Base-by-base conservation (phyloP, 1,140 invertebrate genomes). In the Hylaeus volcanicus region DNA sequence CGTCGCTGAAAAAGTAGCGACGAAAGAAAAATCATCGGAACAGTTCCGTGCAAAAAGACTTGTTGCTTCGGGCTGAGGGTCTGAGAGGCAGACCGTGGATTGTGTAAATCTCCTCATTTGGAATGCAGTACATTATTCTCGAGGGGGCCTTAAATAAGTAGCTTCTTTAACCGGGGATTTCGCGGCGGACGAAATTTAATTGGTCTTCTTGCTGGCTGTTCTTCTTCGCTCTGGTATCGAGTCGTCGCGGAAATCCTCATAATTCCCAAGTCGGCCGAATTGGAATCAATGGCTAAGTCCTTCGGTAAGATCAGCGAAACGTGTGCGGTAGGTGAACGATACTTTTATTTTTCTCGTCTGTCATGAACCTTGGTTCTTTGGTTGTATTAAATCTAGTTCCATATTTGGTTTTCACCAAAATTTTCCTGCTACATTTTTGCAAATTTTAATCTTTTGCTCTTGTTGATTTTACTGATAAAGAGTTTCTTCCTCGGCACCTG, bases 51-150 rank as follows among this genome's bases (percentile, higher is more conserved):
- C 43, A 86, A 85, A 86, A 86, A 86, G 55, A 77, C 83, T 66
- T 70, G 74, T 85, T 85, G 73, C 83, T 68, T 84, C 84, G 73
- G 51, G 26, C 41, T 9, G 69, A 75, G 69, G 72, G 53, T 65
- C 51, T 12, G 58, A 70, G 72, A 8, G 45, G 69, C 64, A 68
- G 66, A 53, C 73, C 37, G 55, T 2, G 37, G 63, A 88, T 88
- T 88, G 79, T 88, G 80, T 88, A 85, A 88, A 86, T 84, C 69
- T 61, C 6, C 84, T 88, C 86, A 86, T 88, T 86, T 74, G 64
- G 48, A 73, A 88, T 86, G 63, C 85, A 84, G 80, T 81, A 86
- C 85, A 86, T 88, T 86, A 86, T 83, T 74, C 76, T 69, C 77
- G 60, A 56, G 72, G 48, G 73, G 60, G 41, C 74, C 76, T 80